Evolutionary conservation across 1,140 invertebrate genomes (phyloP), one percentile per base, ranked within the genome.

Genomic region (Sminthurinus signatus): DNA sequence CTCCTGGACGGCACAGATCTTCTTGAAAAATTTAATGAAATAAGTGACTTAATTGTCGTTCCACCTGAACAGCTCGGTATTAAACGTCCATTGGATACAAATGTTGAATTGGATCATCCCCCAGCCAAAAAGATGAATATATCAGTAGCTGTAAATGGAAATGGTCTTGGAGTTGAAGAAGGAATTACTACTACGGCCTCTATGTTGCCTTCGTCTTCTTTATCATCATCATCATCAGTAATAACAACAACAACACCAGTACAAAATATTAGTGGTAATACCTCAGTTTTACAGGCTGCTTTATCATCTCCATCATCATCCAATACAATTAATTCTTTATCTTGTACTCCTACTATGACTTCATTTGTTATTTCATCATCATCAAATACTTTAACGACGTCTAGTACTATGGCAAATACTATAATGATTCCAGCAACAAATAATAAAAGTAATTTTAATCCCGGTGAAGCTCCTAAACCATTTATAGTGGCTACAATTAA

Each of bases 21-120:
- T 21, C 62, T 73, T 55, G 65, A 72, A 36, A 73, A 73, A 51
- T 67, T 74, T 61, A 74, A 71, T 63, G 66, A 70, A 36, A 70
- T 73, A 31, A 67, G 70, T 65, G 71, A 73, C 31, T 67, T 71
- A 50, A 74, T 73, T 68, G 67, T 72, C 25, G 67, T 73, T 60
- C 64, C 70, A 28, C 69, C 69, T 52, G 64, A 73, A 62, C 70
- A 69, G 57, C 62, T 68, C 23, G 73, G 74, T n/a, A 59, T 75
- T 17, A 74, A 75, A 56, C 58, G 74, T 50, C 50, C 63, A 48
- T 61, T 56, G 28, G 42, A 55, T 17, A 23, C 27, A 21, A 4
- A 60, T 21, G 8, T 19, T 8, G 43, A 21, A 44, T 31, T 8
- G 2, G n/a, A 2, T 4, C 39, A 57, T 4, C 59, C 65, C 8